Percentiles rank a stretch among this genome's conserved stretches.
Evolutionary conservation across 2,888 invertebrate genomes (phyloP).

Genomic region (Leucozona laternaria): DNA sequence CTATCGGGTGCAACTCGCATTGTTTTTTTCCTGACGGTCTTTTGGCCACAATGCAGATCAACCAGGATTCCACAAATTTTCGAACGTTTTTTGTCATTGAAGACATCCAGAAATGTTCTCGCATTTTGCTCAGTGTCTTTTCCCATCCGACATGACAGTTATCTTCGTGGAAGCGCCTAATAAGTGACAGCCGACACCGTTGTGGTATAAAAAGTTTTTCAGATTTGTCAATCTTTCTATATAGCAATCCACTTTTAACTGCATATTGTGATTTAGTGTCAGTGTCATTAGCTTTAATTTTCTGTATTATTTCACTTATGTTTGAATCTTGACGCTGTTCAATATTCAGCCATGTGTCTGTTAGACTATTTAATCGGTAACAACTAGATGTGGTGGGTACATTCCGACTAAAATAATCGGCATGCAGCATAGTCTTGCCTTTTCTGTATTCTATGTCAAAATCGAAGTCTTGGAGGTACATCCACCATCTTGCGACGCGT

Average conservation of each 20-base stretch:
- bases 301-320: constrained; percentile 5
- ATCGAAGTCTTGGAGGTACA: constrained; percentile 32
- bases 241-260: not conserved
- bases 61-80: constrained; percentile 40
- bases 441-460: constrained; percentile 16
- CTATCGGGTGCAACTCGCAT: constrained; percentile 29
- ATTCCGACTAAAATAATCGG: no score
- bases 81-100: constrained; percentile 34
- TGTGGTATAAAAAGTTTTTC: constrained; percentile 19
- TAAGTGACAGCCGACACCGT: constrained; percentile 18
- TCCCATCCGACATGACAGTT: constrained; percentile 38
- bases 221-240: not conserved
- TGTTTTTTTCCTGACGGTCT: constrained; percentile 39
- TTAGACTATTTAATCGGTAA: constrained; percentile 38
- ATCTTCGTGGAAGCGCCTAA: constrained; percentile 25
- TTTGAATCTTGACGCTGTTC: constrained; percentile 27
- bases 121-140: constrained; percentile 29
- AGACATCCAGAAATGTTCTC: constrained; percentile 21
- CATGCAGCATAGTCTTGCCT: constrained; percentile 22
- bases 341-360: constrained; percentile 42
- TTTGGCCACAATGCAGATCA: constrained; percentile 45
- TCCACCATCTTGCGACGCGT: constrained; percentile 35
- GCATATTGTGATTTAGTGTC: constrained; percentile 9
- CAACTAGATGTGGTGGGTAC: no score
- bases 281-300: not conserved